Conservation (phyloP, 2,113 vertebrate species). For the Serinus canaria region DNA sequence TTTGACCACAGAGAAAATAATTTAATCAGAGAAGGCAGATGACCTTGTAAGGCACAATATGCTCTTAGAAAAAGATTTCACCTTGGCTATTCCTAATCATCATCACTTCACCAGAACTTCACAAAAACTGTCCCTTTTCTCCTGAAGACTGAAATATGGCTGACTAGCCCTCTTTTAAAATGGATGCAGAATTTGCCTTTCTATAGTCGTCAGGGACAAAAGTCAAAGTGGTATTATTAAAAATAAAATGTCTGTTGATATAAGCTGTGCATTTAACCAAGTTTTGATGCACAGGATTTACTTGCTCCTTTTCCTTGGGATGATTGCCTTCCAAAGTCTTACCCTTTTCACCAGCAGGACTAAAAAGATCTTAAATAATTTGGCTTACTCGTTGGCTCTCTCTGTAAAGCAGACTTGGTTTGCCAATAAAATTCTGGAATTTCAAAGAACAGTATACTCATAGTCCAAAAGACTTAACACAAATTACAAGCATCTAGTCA, state of each 20-base stretch:
- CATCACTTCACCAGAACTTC: not conserved
- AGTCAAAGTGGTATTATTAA: not conserved
- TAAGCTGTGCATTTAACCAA: not conserved
- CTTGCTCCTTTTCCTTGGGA: not conserved
- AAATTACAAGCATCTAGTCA: not conserved
- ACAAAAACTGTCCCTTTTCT: not conserved
- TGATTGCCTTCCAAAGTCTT: not conserved
- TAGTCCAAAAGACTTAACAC: not conserved
- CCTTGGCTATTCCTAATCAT: not conserved
- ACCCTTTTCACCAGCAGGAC: not conserved
- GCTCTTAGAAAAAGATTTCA: not conserved
- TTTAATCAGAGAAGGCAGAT: not conserved
- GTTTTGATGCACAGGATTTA: not conserved
- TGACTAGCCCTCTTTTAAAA: not conserved
- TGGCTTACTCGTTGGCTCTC: not conserved
- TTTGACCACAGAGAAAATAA: not conserved
- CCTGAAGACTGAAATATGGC: not conserved
- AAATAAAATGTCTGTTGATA: not conserved
- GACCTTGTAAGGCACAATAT: not conserved
- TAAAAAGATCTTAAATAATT: not conserved
- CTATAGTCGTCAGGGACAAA: not conserved
- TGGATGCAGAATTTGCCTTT: not conserved
- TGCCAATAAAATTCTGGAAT: not conserved
- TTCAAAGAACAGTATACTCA: not conserved
- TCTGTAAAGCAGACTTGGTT: not conserved